Conservation (phyloP, 2,113 vertebrate species). For the Pogonocichla stellata region DNA sequence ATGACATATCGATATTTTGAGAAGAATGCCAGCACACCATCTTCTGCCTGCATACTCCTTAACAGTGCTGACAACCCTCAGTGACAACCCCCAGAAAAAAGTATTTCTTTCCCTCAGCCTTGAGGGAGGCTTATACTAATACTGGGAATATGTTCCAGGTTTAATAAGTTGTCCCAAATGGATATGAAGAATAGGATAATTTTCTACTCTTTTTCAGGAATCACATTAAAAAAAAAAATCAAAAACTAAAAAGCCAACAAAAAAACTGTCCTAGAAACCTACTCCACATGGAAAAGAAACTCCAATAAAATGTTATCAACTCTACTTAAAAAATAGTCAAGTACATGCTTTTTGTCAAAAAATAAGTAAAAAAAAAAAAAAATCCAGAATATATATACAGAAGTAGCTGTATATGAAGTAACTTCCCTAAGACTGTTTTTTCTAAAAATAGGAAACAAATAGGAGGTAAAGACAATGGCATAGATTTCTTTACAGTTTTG, state of each 20-base stretch:
- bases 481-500: not conserved
- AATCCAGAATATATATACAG: not conserved
- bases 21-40: not conserved
- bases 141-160: not conserved
- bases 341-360: not conserved
- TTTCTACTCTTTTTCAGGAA: not conserved
- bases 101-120: not conserved
- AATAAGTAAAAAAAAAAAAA: not conserved
- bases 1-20: not conserved
- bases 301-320: not conserved
- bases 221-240: not conserved
- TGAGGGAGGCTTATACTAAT: not conserved
- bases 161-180: not conserved
- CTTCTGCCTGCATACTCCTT: not conserved
- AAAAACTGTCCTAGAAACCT: not conserved
- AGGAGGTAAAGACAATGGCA: not conserved
- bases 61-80: not conserved
- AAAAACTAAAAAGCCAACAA: not conserved
- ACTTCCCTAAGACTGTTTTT: not conserved
- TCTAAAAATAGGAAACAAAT: not conserved
- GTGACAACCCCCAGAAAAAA: not conserved
- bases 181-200: not conserved
- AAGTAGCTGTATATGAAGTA: not conserved
- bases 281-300: not conserved
- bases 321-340: not conserved